Percentiles rank a stretch among this genome's conserved stretches.
phyloP scores from a whole-genome alignment of 2,888 invertebrate genomes.

The Cantharis lateralis region DNA sequence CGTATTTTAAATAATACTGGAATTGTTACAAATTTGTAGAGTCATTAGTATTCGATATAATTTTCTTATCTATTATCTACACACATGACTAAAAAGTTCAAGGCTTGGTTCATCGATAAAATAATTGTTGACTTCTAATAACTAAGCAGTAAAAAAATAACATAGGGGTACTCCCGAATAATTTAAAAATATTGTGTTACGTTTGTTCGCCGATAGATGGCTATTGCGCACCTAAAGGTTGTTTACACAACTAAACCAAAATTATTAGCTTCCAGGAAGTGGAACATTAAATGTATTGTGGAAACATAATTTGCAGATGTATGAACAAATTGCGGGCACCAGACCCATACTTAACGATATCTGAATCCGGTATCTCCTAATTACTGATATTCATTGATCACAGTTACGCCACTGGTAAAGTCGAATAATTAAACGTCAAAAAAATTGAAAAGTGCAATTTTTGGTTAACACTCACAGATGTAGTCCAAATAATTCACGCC shows the following conservation, averaged over 20 bases:
- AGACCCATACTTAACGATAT: background rate
- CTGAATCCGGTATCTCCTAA: background rate
- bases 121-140: background rate
- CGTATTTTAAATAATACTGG: too few species aligned
- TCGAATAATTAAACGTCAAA: background rate
- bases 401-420: background rate
- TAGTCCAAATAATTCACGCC: background rate
- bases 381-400: background rate
- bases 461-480: background rate
- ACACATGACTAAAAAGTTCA: background rate
- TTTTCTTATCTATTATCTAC: background rate
- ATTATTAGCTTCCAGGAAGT: background rate
- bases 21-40: background rate
- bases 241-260: background rate
- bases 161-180: background rate
- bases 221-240: background rate
- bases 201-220: background rate
- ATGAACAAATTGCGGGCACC: background rate
- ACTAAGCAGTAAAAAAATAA: background rate
- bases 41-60: background rate
- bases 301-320: background rate
- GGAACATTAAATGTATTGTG: background rate
- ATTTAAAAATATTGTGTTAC: background rate
- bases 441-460: background rate
- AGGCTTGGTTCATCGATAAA: background rate